phyloP scores from a whole-genome alignment of 2,113 vertebrate genomes.

The Scortum barcoo region DNA sequence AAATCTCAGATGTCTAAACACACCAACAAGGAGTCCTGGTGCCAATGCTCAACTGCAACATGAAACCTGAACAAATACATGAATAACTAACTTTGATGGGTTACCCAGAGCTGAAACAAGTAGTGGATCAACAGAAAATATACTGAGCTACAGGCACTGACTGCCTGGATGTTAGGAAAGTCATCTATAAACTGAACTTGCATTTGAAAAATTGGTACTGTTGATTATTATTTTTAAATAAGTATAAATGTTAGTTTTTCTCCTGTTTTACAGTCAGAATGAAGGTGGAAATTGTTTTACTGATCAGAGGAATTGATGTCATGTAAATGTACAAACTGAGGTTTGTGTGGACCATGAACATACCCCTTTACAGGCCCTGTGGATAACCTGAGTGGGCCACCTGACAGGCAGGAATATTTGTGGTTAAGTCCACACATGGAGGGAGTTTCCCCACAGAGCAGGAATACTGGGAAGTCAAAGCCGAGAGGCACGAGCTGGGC shows the following conservation, averaged over 20 bases:
- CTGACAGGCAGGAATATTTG: background rate
- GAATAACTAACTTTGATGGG: too few species aligned
- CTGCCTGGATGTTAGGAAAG: too few species aligned
- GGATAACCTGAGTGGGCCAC: too few species aligned
- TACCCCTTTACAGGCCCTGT: background rate
- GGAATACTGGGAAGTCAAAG: conserved; percentile 8
- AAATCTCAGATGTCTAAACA: background rate
- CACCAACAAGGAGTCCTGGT: background rate
- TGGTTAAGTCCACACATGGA: background rate
- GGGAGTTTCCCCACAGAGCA: conserved; percentile 21
- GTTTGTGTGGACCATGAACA: background rate
- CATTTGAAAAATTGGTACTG: too few species aligned
- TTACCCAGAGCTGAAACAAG: too few species aligned
- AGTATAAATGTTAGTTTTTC: too few species aligned
- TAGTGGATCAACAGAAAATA: too few species aligned
- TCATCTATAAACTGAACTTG: too few species aligned
- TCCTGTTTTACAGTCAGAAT: background rate
- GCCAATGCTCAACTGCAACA: background rate
- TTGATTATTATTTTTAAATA: too few species aligned
- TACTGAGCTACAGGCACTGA: too few species aligned
- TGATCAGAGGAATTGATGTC: background rate
- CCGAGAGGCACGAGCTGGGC: background rate
- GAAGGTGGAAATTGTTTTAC: background rate
- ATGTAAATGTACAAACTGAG: background rate
- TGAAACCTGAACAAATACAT: background rate